Percentiles rank a stretch among this genome's conserved stretches.
Evolutionary conservation across 2,113 vertebrate species (phyloP).

Genomic region (Tyrannus savana): DNA sequence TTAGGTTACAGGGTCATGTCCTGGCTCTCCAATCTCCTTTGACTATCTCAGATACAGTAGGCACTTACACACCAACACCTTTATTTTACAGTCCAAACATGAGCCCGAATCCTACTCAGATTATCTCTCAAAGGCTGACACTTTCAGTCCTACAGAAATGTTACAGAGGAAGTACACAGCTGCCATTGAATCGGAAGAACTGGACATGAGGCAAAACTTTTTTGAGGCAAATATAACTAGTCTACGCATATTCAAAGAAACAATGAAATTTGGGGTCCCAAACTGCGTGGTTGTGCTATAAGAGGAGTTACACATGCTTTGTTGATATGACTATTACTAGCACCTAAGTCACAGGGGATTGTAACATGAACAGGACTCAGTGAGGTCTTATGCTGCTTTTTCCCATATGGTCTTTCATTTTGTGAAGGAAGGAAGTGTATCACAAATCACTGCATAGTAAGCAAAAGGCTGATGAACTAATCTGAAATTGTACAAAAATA

Average conservation of each 20-base stretch:
- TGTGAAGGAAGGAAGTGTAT: neutral
- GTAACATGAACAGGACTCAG: neutral
- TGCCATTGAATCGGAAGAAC: neutral
- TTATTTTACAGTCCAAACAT: neutral
- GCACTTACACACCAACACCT: neutral
- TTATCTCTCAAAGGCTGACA: neutral
- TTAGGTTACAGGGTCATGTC: neutral
- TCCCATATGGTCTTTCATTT: neutral
- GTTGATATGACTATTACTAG: neutral
- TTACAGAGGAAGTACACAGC: neutral
- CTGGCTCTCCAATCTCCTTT: neutral
- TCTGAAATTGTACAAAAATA: neutral
- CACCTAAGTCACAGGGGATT: neutral
- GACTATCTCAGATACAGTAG: neutral
- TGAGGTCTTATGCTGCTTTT: neutral
- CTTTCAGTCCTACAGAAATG: neutral
- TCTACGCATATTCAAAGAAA: neutral
- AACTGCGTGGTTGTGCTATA: neutral
- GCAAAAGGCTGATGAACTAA: neutral
- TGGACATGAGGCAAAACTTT: rapidly evolving
- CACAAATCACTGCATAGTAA: neutral
- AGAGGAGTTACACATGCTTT: neutral
- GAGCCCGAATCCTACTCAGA: neutral
- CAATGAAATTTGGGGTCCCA: neutral
- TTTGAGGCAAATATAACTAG: neutral